These are phyloP conservation scores for Sander vitreus DNA, from an alignment of 2,113 vertebrate species.

Conservation along the genomic window DNA sequence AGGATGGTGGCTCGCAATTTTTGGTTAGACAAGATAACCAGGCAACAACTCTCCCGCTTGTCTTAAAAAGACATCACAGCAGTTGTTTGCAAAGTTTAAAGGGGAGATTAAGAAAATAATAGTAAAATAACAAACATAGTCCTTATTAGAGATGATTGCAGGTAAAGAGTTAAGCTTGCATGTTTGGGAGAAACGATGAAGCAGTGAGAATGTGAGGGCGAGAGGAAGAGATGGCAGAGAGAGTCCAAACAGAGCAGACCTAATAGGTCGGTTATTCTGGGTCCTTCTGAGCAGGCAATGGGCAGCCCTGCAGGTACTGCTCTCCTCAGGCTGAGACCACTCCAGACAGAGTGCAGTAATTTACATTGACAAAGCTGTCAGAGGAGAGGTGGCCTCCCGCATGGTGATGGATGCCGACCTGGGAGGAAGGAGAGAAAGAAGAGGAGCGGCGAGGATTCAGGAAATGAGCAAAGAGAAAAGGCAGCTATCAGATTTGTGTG, in stretches of 20 bases:
- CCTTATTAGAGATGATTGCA: constrained; percentile 17
- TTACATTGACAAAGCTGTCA: constrained; percentile 89
- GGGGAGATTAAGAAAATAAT: constrained; percentile 53
- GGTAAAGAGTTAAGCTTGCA: constrained; percentile 18
- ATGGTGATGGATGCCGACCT: constrained; percentile 85
- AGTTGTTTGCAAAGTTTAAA: constrained; percentile 55
- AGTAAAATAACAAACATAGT: constrained; percentile 26
- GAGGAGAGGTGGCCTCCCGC: constrained; percentile 81
- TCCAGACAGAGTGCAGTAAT: constrained; percentile 85
- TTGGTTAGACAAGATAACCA: constrained; percentile 52
- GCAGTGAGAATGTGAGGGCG: background rate
- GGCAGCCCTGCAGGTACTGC: constrained; percentile 78
- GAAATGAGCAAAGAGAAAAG: constrained; percentile 36
- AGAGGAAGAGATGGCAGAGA: background rate
- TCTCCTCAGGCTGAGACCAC: constrained; percentile 74
- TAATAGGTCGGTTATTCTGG: constrained; percentile 75
- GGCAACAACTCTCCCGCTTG: constrained; percentile 23
- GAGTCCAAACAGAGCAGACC: constrained; percentile 36
- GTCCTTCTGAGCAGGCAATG: constrained; percentile 58
- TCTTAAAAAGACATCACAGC: constrained; percentile 42
- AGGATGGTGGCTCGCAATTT: constrained; percentile 40
- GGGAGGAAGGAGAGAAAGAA: constrained; percentile 68
- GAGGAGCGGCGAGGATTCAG: constrained; percentile 24
- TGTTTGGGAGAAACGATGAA: background rate
- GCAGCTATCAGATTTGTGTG: constrained; percentile 17